Evolutionary conservation across 1,140 invertebrate species (phyloP).

Genomic region (Battus philenor): DNA sequence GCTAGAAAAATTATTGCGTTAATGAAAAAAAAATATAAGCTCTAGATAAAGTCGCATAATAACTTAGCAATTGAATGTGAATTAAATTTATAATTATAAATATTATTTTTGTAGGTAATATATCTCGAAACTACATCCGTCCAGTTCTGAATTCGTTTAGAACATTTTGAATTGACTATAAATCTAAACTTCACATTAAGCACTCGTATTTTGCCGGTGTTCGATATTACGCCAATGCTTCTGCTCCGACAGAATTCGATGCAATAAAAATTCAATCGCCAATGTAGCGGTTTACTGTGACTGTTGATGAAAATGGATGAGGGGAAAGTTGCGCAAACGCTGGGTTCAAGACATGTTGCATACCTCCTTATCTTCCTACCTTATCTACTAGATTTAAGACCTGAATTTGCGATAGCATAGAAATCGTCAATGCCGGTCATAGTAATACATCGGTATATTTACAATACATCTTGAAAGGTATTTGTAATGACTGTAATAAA

Average conservation of each 20-base stretch:
- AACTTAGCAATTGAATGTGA: no score
- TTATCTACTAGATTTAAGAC: constrained; percentile 14
- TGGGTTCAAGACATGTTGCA: constrained; percentile 11
- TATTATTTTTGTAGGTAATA: constrained; percentile 5
- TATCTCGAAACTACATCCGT: constrained; percentile 1
- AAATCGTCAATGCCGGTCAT: constrained; percentile 6
- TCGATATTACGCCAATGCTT: not conserved
- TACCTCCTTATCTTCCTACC: constrained; percentile 9
- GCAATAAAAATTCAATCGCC: constrained; percentile 15
- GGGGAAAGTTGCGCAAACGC: constrained; percentile 7
- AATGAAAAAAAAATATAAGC: no score
- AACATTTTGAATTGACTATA: constrained; percentile 11
- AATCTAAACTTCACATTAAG: constrained; percentile 14
- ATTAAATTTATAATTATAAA: no score
- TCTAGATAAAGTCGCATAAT: no score
- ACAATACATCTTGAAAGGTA: no score
- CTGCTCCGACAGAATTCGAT: constrained; percentile 3
- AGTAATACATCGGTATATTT: not conserved
- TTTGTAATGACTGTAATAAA: no score
- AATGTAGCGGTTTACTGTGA: constrained; percentile 10
- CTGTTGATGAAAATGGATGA: constrained; percentile 17
- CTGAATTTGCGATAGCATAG: constrained; percentile 4
- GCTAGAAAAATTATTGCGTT: no score
- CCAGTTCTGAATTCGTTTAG: not conserved
- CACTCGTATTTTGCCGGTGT: not conserved